A percentile compares a stretch with the other conserved stretches of the same genome.
These are phyloP conservation scores for Mirza zaza DNA, from an alignment of 2,113 vertebrate species.

Conservation along the genomic window DNA sequence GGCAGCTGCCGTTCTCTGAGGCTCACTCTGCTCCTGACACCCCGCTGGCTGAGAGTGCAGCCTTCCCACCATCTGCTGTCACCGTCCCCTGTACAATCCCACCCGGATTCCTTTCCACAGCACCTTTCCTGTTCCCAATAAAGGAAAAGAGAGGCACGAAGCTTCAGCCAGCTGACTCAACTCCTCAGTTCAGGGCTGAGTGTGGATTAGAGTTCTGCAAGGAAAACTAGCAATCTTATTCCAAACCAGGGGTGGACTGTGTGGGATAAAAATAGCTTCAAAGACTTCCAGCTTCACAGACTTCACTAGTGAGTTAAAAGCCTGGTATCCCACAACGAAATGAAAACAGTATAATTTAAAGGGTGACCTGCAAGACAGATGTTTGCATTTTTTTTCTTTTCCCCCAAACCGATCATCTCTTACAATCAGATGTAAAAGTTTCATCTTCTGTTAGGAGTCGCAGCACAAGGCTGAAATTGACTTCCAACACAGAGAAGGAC, in stretches of 20 bases:
- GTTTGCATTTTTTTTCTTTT: neutral
- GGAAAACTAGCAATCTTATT: constrained; percentile 55
- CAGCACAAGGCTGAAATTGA: neutral
- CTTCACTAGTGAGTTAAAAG: constrained; percentile 69
- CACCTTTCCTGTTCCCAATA: constrained; percentile 78
- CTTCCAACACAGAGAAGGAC: constrained; percentile 13
- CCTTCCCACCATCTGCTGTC: constrained; percentile 65
- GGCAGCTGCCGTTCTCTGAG: constrained; percentile 81
- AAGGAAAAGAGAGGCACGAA: constrained; percentile 66
- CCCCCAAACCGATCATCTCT: neutral
- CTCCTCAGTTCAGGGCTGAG: constrained; percentile 54
- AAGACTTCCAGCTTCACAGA: constrained; percentile 22
- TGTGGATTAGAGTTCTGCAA: neutral
- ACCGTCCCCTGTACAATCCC: constrained; percentile 43
- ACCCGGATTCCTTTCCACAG: constrained; percentile 57
- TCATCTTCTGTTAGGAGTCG: neutral
- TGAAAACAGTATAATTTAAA: neutral
- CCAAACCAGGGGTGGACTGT: constrained; percentile 65
- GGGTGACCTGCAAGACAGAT: neutral
- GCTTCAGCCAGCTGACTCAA: constrained; percentile 55
- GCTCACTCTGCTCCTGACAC: constrained; percentile 71
- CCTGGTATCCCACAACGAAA: constrained; percentile 65
- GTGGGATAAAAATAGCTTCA: constrained; percentile 85
- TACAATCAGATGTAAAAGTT: constrained; percentile 10
- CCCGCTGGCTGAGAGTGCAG: constrained; percentile 19